Evolutionary conservation across 2,113 vertebrate species (phyloP).

Genomic region (Sarotherodon lohbergeri): DNA sequence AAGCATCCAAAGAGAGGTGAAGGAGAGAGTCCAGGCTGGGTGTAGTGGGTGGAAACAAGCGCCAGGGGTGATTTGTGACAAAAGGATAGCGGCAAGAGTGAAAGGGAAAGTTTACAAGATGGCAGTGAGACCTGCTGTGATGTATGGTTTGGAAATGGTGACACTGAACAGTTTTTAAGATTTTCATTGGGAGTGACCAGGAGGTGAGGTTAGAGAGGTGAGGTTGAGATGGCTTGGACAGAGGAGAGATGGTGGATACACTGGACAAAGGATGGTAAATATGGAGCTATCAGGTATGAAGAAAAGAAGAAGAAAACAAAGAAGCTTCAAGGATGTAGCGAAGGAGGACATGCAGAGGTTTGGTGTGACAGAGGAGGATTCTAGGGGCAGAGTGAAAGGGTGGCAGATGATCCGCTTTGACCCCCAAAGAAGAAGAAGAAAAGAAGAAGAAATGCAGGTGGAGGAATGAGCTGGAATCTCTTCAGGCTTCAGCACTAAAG

Average conservation of each 20-base stretch:
- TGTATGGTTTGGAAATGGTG: neutral
- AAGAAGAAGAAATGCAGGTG: neutral
- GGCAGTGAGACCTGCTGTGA: neutral
- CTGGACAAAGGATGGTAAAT: fast-evolving
- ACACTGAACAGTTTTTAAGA: neutral
- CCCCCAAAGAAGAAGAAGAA: neutral
- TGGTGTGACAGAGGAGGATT: neutral
- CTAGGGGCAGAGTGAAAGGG: neutral
- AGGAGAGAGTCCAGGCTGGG: neutral
- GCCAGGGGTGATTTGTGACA: neutral
- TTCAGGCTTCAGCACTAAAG: fast-evolving
- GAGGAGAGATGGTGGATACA: neutral
- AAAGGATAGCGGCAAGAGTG: fast-evolving
- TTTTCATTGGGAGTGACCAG: neutral
- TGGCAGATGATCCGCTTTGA: neutral
- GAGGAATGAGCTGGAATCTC: neutral
- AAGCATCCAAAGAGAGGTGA: neutral
- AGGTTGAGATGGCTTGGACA: neutral
- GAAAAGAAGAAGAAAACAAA: neutral
- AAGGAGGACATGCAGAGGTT: neutral
- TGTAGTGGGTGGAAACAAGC: too few relatives aligned
- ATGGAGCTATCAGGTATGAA: neutral
- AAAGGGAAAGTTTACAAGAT: neutral
- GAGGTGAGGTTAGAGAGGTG: neutral
- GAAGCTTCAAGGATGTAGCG: neutral